phyloP scores from a whole-genome alignment of 2,888 invertebrate species.

The Drosophila multiciliata region DNA sequence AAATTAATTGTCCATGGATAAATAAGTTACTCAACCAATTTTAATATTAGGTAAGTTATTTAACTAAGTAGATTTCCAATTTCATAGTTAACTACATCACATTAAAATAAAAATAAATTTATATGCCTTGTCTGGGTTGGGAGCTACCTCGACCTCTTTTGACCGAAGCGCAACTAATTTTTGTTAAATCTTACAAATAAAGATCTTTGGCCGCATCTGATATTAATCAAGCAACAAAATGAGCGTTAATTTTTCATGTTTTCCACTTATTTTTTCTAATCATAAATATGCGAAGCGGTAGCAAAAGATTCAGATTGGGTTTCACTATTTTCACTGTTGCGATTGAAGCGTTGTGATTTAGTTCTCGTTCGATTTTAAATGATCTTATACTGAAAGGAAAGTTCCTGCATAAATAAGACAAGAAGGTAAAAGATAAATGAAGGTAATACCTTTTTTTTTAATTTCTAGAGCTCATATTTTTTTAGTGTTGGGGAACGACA shows the following conservation, averaged over 20 bases:
- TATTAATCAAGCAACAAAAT: conserved; percentile 59
- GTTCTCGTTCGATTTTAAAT: conserved; percentile 12
- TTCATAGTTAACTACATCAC: conserved; percentile 1
- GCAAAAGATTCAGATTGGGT: conserved; percentile 29
- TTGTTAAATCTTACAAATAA: conserved; percentile 53
- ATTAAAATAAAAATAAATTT: background rate
- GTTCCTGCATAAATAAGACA: background rate
- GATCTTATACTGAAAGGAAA: background rate
- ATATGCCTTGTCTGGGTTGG: background rate
- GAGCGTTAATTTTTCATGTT: conserved; percentile 32
- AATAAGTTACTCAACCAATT: no score
- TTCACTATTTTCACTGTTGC: conserved; percentile 9
- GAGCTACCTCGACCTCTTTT: conserved; percentile 1
- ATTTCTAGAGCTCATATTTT: background rate
- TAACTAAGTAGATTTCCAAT: background rate
- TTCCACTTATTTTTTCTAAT: conserved; percentile 38
- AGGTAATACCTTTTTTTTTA: background rate
- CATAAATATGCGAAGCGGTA: conserved; percentile 26
- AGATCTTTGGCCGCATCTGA: conserved; percentile 51
- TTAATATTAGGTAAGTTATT: background rate
- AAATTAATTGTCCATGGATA: background rate
- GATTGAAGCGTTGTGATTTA: conserved; percentile 15
- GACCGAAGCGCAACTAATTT: conserved; percentile 48
- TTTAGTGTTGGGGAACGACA: conserved; percentile 1
- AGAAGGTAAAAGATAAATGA: background rate